These are phyloP conservation scores for Sarcophaga rosellei DNA, from an alignment of 2,888 invertebrate species.

Conservation along the genomic window DNA sequence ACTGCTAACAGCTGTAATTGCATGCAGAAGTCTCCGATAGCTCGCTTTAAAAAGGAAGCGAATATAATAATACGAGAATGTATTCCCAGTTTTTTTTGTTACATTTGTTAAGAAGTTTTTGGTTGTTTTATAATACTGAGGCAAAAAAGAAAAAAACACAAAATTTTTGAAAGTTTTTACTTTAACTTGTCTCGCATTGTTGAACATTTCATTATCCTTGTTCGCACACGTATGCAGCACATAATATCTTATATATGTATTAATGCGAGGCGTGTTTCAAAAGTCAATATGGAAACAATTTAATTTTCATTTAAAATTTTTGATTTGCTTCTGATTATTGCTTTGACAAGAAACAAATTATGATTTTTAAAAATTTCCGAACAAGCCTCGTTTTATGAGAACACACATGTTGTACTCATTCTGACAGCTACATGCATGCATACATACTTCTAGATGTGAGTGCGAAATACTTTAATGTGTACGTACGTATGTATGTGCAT, in stretches of 20 bases:
- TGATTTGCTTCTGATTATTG: too few species aligned
- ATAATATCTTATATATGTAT: background rate
- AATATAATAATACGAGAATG: conserved; percentile 12
- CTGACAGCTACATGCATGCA: conserved; percentile 20
- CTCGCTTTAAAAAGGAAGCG: too few species aligned
- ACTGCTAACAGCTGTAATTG: too few species aligned
- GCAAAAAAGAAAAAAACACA: background rate
- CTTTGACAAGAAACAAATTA: too few species aligned
- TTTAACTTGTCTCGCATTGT: conserved; percentile 49
- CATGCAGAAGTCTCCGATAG: too few species aligned
- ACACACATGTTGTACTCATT: background rate
- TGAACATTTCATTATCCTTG: conserved; percentile 56
- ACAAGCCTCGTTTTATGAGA: too few species aligned
- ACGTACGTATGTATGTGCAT: background rate
- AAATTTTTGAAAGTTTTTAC: conserved; percentile 23
- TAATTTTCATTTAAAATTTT: too few species aligned
- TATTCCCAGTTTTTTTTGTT: background rate
- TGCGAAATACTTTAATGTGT: background rate
- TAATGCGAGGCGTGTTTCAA: too few species aligned
- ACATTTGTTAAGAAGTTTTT: conserved; percentile 24
- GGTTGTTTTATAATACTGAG: conserved; percentile 13
- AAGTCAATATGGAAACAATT: too few species aligned
- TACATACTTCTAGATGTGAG: background rate
- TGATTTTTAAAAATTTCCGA: too few species aligned
- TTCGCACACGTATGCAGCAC: conserved; percentile 3